These are phyloP conservation scores for Drosophila leonis DNA, from an alignment of 2,888 invertebrate species.

Conservation along the genomic window DNA sequence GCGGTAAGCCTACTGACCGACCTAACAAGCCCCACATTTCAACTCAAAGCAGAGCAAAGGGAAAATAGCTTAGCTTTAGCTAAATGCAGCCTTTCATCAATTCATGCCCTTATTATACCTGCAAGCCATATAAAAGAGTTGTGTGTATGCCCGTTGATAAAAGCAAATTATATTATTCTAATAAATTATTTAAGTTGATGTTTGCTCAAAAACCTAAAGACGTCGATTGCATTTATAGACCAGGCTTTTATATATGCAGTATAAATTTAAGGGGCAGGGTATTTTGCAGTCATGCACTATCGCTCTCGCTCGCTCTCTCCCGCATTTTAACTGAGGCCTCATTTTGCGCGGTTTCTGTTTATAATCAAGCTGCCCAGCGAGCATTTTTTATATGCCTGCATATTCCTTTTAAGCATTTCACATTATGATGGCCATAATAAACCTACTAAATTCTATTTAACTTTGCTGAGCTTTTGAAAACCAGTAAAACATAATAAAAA, in stretches of 20 bases:
- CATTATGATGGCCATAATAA: constrained; percentile 65
- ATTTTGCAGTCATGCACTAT: not conserved
- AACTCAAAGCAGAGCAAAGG: constrained; percentile 3
- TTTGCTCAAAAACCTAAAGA: not conserved
- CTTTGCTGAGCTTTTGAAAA: constrained; percentile 55
- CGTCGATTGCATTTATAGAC: not conserved
- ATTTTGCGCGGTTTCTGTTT: constrained; percentile 20
- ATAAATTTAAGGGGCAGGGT: constrained; percentile 11
- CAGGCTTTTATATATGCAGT: not conserved
- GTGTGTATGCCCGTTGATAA: not conserved
- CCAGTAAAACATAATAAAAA: constrained; percentile 53
- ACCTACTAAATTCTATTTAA: constrained; percentile 78
- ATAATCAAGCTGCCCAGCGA: constrained; percentile 31
- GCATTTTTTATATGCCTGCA: constrained; percentile 31
- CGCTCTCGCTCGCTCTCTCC: not conserved
- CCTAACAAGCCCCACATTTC: constrained; percentile 1
- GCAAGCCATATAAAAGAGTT: not conserved
- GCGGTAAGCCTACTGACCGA: constrained; percentile 1
- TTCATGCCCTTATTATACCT: constrained; percentile 9
- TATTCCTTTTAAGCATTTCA: constrained; percentile 44
- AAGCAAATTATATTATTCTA: not conserved
- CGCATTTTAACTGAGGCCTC: not conserved
- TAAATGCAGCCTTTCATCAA: constrained; percentile 33
- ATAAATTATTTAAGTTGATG: not conserved
- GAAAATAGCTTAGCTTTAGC: constrained; percentile 7